phyloP scores from a whole-genome alignment of 2,888 invertebrate species.

The Pseudoips prasinana region DNA sequence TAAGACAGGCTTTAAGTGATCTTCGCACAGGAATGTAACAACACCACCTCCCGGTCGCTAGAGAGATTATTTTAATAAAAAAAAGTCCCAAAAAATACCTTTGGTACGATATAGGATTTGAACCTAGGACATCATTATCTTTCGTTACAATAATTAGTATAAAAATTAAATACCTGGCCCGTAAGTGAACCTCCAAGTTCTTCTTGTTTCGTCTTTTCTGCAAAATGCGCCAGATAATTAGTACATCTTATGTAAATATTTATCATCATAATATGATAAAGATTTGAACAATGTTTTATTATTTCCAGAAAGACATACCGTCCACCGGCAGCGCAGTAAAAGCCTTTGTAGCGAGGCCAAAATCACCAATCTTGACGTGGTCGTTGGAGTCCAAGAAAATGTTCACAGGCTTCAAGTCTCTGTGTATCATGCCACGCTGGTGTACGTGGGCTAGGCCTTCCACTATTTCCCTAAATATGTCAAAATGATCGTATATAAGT shows the following conservation, averaged over 20 bases:
- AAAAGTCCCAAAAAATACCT: too few species aligned
- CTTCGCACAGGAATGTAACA: too few species aligned
- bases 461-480: constrained; percentile 91
- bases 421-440: constrained; percentile 93
- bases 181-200: constrained; percentile 70
- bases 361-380: constrained; percentile 98
- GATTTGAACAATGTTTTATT: too few species aligned
- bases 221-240: too few species aligned
- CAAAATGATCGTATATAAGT: too few species aligned
- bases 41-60: too few species aligned
- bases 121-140: too few species aligned
- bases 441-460: constrained; percentile 95
- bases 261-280: too few species aligned
- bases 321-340: constrained; percentile 69
- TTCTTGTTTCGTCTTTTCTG: constrained; percentile 61
- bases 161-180: constrained; percentile 46
- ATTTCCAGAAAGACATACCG: constrained; percentile 52
- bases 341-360: constrained; percentile 94
- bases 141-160: neutral
- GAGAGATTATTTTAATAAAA: too few species aligned
- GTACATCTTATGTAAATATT: too few species aligned
- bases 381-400: constrained; percentile 97
- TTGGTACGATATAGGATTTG: too few species aligned
- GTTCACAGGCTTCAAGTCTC: constrained; percentile 93
- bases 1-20: too few species aligned